Conservation (phyloP, 35 echinoderm and acorn worm genomes). For the Strongylocentrotus purpuratus region DNA sequence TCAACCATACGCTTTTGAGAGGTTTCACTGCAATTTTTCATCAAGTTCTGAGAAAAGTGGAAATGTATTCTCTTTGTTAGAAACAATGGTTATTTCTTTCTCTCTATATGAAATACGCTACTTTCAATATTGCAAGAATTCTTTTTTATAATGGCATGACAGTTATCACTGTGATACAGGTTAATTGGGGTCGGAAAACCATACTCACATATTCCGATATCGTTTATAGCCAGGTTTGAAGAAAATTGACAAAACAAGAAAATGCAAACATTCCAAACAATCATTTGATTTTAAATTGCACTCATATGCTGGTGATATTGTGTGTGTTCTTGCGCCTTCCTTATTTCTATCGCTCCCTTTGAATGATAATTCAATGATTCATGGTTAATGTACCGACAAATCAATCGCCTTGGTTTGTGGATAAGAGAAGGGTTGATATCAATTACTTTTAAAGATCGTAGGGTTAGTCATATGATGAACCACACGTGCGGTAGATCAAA, state of each 20-base stretch:
- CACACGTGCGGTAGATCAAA: background rate
- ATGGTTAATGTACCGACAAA: background rate
- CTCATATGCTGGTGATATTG: background rate
- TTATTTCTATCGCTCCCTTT: background rate
- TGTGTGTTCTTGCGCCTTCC: background rate
- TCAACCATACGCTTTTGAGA: no score
- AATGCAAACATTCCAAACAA: background rate
- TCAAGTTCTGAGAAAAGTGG: no score
- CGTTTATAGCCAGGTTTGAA: background rate
- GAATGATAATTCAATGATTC: background rate
- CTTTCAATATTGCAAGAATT: no score
- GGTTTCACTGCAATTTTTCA: no score
- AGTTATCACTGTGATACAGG: background rate
- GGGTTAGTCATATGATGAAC: background rate
- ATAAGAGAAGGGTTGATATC: background rate
- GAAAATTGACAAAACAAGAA: background rate
- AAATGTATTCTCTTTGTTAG: no score
- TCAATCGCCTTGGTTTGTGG: background rate
- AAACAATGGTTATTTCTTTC: no score
- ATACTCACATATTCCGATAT: background rate
- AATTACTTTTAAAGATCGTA: background rate
- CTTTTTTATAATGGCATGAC: background rate
- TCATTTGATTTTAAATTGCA: background rate
- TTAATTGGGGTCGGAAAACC: slow-evolving; percentile 1
- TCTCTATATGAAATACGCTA: no score